Base-by-base conservation (phyloP, 1,140 invertebrate genomes). In the Brachionus calyciflorus region DNA sequence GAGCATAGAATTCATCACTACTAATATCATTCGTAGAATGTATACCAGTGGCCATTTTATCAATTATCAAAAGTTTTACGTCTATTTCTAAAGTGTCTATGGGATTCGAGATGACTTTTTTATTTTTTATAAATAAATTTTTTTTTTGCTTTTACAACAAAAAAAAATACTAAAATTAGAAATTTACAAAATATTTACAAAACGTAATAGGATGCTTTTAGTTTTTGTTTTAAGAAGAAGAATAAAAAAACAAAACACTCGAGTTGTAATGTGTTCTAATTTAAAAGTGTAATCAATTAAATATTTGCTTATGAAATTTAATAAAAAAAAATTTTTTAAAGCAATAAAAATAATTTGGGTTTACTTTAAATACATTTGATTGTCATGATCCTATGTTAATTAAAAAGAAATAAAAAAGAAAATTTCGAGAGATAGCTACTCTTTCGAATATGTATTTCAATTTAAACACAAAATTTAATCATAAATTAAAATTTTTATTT, bases 341-440 rank as follows among this genome's bases (percentile, higher is more conserved):
- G n/a, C n/a, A 1, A 44, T 12, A 44, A 44, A 44, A 12, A 44
- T 2, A 44, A 12, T 44, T 1, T 44, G 10, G 41, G 1, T 12
- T 12, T 44, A 44, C n/a, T 10, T 44, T 44, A 55, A n/a, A 5
- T 0, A 4, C 17, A 6, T 28, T 24, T 30, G 9, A 19, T 2
- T 19, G 19, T 37, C 6, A 57, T 57, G 6, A 26, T 10, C 26
- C 17, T 2, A 57, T 28, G 1, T 28, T 57, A 14, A 28, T 28
- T 57, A 26, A 57, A 1, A 10, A 26, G n/a, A n/a, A n/a, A n/a
- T n/a, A n/a, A n/a, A n/a, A n/a, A n/a, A n/a, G n/a, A n/a, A n/a
- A n/a, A n/a, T 26, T 37, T 37, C 9, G 55, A 60, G 37, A 60
- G 55, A 60, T 19, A 60, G 55, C 30, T 60, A 60, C 55, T 60